Evolutionary conservation across 1,140 invertebrate species (phyloP).

Genomic region (Andricus grossulariae): DNA sequence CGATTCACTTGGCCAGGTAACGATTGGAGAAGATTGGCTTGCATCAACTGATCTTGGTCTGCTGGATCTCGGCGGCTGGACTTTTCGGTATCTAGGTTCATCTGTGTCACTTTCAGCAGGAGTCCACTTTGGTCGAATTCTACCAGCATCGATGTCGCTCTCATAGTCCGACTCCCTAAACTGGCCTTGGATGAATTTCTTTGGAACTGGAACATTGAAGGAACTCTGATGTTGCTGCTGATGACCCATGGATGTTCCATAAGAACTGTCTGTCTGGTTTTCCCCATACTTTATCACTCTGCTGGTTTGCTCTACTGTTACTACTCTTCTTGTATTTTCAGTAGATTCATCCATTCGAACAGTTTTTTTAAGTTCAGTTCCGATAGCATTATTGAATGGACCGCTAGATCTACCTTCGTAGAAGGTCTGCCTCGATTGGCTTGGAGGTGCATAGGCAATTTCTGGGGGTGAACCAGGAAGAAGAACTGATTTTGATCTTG

Average conservation of each 20-base stretch:
- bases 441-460: constrained; percentile 77
- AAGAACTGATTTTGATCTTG: constrained; percentile 72
- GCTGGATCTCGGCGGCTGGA: constrained; percentile 74
- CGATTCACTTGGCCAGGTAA: constrained; percentile 63
- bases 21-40: constrained; percentile 41
- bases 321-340: constrained; percentile 79
- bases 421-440: constrained; percentile 70
- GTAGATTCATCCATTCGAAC: constrained; percentile 83
- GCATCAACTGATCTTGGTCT: constrained; percentile 61
- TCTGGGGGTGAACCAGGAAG: constrained; percentile 79
- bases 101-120: constrained; percentile 78
- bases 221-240: constrained; percentile 65
- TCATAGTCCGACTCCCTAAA: constrained; percentile 84
- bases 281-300: constrained; percentile 82
- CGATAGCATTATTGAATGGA: constrained; percentile 78
- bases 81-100: constrained; percentile 79
- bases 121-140: constrained; percentile 80
- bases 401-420: constrained; percentile 76
- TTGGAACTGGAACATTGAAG: constrained; percentile 78
- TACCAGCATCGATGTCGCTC: constrained; percentile 80
- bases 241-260: constrained; percentile 37
- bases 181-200: constrained; percentile 82
- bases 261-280: constrained; percentile 54
- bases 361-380: constrained; percentile 81
- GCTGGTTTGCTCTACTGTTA: constrained; percentile 83